These are phyloP conservation scores for Oceanodroma leucorhoa DNA, from an alignment of 2,797 vertebrate genomes.

Conservation along the genomic window DNA sequence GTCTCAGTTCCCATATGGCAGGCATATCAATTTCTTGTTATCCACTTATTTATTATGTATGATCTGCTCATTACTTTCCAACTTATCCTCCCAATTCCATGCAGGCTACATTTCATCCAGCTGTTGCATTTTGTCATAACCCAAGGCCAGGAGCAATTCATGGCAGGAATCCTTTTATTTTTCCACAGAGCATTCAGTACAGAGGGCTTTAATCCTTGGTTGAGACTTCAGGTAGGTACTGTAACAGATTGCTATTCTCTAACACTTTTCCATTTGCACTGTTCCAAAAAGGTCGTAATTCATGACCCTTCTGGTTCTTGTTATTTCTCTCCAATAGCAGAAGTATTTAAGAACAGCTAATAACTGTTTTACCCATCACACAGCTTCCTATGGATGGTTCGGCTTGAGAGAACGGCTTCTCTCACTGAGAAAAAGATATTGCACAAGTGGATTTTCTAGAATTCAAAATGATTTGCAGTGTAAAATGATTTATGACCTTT, in stretches of 20 bases:
- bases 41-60: slow-evolving; percentile 57
- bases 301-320: background rate
- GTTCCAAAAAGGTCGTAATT: background rate
- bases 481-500: background rate
- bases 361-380: background rate
- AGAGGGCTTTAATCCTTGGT: background rate
- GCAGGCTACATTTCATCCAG: slow-evolving; percentile 41
- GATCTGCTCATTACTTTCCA: slow-evolving; percentile 31
- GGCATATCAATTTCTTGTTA: slow-evolving; percentile 55
- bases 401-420: background rate
- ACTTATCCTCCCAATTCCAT: slow-evolving; percentile 19
- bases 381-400: background rate
- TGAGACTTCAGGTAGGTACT: background rate
- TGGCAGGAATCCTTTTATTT: slow-evolving; percentile 1
- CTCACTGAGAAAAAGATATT: background rate
- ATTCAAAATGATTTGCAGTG: background rate
- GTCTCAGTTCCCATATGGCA: slow-evolving; percentile 1
- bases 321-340: background rate
- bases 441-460: background rate
- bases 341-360: background rate
- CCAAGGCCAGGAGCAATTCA: background rate
- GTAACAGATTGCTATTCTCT: background rate
- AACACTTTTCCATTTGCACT: background rate
- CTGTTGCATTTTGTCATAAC: slow-evolving; percentile 24
- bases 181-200: background rate